phyloP scores from a whole-genome alignment of 1,140 invertebrate genomes.

The Vanessa atalanta region DNA sequence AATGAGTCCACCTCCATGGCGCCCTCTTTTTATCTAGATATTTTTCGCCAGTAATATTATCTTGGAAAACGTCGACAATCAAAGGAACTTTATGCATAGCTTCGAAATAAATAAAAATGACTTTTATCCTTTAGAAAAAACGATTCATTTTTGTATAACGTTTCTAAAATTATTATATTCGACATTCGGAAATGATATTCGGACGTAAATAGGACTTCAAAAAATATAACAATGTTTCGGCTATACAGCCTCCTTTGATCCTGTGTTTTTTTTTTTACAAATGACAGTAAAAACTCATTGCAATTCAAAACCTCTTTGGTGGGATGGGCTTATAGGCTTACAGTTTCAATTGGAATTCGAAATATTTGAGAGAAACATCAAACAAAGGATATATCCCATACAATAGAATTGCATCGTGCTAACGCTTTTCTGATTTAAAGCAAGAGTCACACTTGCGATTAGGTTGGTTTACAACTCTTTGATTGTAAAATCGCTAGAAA shows the following conservation, averaged over 20 bases:
- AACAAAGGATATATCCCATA: constrained; percentile 14
- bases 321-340: constrained; percentile 10
- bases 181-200: constrained; percentile 19
- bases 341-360: constrained; percentile 16
- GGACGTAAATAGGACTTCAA: constrained; percentile 27
- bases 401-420: not conserved
- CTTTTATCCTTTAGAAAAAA: not conserved
- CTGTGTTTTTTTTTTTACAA: constrained; percentile 22
- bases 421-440: not conserved
- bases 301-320: constrained; percentile 10
- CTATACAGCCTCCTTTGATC: constrained; percentile 12
- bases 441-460: not conserved
- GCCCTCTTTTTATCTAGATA: constrained; percentile 45
- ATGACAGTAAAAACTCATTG: constrained; percentile 22
- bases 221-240: constrained; percentile 26
- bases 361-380: constrained; percentile 19
- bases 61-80: constrained; percentile 33
- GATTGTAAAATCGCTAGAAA: no score
- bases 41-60: constrained; percentile 42
- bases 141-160: not conserved
- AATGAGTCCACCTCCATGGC: constrained; percentile 53
- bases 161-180: constrained; percentile 11
- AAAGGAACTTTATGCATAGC: constrained; percentile 29
- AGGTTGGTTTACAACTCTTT: no score
- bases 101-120: not conserved